Evolutionary conservation across 35 echinoderm and acorn worm species (phyloP).

Genomic region (Ophioderma brevispina): DNA sequence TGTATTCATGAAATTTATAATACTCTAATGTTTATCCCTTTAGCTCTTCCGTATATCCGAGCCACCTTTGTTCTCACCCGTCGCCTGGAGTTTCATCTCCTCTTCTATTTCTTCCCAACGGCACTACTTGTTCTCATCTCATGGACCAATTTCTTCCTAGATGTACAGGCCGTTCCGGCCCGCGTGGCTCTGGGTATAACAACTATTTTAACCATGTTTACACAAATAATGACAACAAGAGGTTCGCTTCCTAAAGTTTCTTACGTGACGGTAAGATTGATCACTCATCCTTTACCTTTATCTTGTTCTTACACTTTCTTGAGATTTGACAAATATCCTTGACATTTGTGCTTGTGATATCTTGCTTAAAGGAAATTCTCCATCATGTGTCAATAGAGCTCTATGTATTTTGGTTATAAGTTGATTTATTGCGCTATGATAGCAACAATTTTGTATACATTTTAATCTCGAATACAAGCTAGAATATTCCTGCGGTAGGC

Average conservation of each 20-base stretch:
- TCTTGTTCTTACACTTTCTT: too few species aligned
- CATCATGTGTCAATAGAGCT: too few species aligned
- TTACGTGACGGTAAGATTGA: background rate
- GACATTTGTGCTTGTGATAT: too few species aligned
- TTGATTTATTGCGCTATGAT: too few species aligned
- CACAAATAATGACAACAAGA: constrained; percentile 1
- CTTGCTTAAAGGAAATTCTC: too few species aligned
- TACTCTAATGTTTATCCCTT: background rate
- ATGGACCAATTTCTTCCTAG: background rate
- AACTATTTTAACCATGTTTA: background rate
- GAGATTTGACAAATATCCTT: too few species aligned
- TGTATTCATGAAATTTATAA: too few species aligned
- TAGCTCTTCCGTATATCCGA: constrained; percentile 4
- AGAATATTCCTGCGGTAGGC: too few species aligned
- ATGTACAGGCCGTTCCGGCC: background rate
- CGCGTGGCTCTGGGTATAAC: background rate
- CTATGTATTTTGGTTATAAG: too few species aligned
- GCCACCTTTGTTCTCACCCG: background rate
- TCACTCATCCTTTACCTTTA: too few species aligned
- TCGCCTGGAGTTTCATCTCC: background rate
- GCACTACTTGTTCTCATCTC: background rate
- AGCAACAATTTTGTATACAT: too few species aligned
- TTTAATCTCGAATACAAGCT: too few species aligned
- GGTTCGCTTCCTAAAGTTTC: background rate
- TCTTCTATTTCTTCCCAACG: background rate